Evolutionary conservation across 1,140 invertebrate species (phyloP), one percentile per base, ranked within the genome.

Genomic region (Thrips palmi): DNA sequence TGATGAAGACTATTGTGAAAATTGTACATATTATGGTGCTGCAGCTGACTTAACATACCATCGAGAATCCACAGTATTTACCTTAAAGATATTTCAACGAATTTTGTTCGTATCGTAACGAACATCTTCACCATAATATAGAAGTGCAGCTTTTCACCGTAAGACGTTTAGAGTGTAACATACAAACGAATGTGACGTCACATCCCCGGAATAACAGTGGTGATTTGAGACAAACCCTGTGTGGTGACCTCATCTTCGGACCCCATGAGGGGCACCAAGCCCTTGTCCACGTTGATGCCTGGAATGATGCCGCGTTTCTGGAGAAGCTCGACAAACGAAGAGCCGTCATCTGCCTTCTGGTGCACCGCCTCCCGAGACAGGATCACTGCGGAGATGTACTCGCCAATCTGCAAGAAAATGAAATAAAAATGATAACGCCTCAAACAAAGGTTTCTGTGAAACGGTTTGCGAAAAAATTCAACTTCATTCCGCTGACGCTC

Each of bases 291-390:
- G 47, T 68, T 68, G 41, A 68, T 65, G 24, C 65, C 44, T 17
- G 40, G 44, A 27, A 49, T 37, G 22, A 47, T 46, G 5, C 33
- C 28, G 19, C 33, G 31, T 14, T 39, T 24, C 19, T 43, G 52
- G n/a, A 68, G 50, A 5, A 67, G 42, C 32, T 66, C 52, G 17
- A 59, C 50, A 42, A 68, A 64, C 1, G 59, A 56, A 4, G 53
- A 58, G 2, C 63, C 64, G 45, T 64, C 57, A 47, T 62, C 59
- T 21, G 57, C 48, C 44, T 67, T 71, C 52, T 78, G 74, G 53
- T 70, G 70, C 33, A 80, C 58, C 6, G 77, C 80, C 52, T 79
- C 75, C 46, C 79, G 67, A 56, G 69, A 77, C 25, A 79, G 52
- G 39, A 68, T 66, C 4, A 68, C 65, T 19, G 65, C 67, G 39